Conservation (phyloP, 1,140 invertebrate species). For the Zaprionus vittiger region DNA sequence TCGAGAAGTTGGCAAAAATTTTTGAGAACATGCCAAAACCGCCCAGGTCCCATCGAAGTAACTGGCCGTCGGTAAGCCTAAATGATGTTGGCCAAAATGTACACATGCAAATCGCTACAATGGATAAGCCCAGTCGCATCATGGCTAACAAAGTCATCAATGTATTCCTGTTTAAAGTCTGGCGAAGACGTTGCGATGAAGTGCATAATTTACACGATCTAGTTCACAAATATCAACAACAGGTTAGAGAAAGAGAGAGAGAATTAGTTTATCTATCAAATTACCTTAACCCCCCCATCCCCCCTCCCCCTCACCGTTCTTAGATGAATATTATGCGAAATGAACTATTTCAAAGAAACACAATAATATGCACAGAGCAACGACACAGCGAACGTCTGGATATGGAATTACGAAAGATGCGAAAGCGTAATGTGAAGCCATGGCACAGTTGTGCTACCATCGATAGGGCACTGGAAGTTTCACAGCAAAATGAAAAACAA, state of each 20-base stretch:
- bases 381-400: constrained; percentile 18
- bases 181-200: constrained; percentile 44
- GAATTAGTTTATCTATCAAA: not conserved
- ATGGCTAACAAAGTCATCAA: constrained; percentile 36
- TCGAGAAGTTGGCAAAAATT: constrained; percentile 6
- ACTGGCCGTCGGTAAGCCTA: too few species aligned
- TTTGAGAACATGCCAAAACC: constrained; percentile 21
- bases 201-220: constrained; percentile 29
- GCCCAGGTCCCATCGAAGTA: not conserved
- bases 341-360: constrained; percentile 17
- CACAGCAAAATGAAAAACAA: not conserved
- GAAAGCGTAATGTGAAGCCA: not conserved
- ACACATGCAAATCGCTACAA: not conserved
- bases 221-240: constrained; percentile 17
- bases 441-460: not conserved
- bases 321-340: constrained; percentile 16
- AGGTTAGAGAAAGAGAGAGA: constrained; percentile 17
- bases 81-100: too few species aligned
- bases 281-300: too few species aligned
- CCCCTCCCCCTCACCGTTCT: not conserved
- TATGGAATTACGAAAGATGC: not conserved
- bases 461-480: not conserved
- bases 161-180: constrained; percentile 32
- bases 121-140: constrained; percentile 26
- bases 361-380: constrained; percentile 15